Evolutionary conservation across 2,888 invertebrate species (phyloP).

Genomic region (Cancer borealis): DNA sequence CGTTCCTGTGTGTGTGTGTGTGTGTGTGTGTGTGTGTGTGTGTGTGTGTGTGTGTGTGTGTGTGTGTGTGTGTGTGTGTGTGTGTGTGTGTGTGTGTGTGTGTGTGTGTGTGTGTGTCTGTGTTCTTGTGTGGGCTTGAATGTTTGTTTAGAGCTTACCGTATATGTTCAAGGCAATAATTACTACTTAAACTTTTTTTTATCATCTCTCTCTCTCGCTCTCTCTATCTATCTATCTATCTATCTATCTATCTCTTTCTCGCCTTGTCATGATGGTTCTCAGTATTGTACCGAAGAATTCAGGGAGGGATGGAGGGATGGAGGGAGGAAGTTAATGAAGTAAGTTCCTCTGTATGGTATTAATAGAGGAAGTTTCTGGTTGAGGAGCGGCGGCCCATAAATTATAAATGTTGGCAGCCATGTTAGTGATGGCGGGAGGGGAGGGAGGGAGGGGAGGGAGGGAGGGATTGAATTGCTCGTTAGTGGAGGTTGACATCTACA

Average conservation of each 20-base stretch:
- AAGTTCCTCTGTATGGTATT: slow-evolving; percentile 18
- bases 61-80: no score
- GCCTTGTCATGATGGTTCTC: not conserved
- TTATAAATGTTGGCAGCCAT: not conserved
- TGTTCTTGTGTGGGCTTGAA: not conserved
- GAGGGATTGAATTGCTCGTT: slow-evolving; percentile 9
- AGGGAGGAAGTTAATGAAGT: slow-evolving; percentile 14
- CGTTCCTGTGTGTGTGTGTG: not conserved
- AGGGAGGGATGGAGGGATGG: not conserved
- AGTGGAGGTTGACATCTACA: not conserved
- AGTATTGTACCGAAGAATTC: not conserved
- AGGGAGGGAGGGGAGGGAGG: not conserved
- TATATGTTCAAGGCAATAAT: not conserved
- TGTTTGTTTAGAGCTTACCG: not conserved
- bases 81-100: slow-evolving; percentile 4
- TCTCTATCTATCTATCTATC: slow-evolving; percentile 25
- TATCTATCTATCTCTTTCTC: not conserved
- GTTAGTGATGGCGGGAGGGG: not conserved
- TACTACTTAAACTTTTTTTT: not conserved
- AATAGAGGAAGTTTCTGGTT: slow-evolving; percentile 40
- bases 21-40: no score
- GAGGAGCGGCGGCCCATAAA: slow-evolving; percentile 34
- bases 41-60: no score
- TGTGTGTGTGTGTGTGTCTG: slow-evolving; percentile 12
- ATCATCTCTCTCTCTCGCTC: not conserved